Evolutionary conservation across 2,888 invertebrate genomes (phyloP).

Genomic region (Nomada goodeniana): DNA sequence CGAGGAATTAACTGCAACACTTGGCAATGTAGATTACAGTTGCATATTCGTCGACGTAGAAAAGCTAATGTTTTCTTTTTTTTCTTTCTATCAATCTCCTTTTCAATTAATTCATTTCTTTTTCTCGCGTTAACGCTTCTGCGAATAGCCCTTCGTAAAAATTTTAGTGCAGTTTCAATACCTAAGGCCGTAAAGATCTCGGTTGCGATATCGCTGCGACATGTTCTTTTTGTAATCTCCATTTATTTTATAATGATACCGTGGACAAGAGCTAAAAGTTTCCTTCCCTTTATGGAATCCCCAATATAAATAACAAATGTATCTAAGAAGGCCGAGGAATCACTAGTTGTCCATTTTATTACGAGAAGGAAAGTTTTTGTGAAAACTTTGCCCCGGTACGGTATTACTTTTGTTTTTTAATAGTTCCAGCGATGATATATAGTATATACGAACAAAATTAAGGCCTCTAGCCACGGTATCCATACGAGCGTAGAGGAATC

Average conservation of each 20-base stretch:
- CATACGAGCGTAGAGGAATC: constrained; percentile 64
- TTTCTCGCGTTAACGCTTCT: constrained; percentile 43
- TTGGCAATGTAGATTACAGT: constrained; percentile 54
- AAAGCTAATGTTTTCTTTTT: constrained; percentile 18
- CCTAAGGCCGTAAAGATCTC: constrained; percentile 46
- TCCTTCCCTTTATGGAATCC: constrained; percentile 27
- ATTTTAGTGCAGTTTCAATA: constrained; percentile 54
- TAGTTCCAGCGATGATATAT: constrained; percentile 52
- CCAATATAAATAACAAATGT: constrained; percentile 25
- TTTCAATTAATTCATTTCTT: constrained; percentile 30
- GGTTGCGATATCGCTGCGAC: constrained; percentile 61
- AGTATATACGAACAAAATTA: constrained; percentile 43
- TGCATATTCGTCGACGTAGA: constrained; percentile 48
- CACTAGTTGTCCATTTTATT: constrained; percentile 24
- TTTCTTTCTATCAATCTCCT: constrained; percentile 9
- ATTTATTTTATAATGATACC: constrained; percentile 54
- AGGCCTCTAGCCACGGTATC: constrained; percentile 70
- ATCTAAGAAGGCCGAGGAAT: constrained; percentile 40
- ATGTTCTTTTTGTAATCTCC: constrained; percentile 37
- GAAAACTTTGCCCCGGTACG: constrained; percentile 38
- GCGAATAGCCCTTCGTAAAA: constrained; percentile 62
- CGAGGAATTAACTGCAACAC: constrained; percentile 49
- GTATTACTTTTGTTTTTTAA: not conserved
- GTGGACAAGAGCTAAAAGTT: constrained; percentile 65
- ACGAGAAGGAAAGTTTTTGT: constrained; percentile 26